A percentile compares a stretch with the other conserved stretches of the same genome.
Evolutionary conservation across 37 sponge, comb jelly and placozoan species (phyloP).

Genomic region (Beroe forskalii): DNA sequence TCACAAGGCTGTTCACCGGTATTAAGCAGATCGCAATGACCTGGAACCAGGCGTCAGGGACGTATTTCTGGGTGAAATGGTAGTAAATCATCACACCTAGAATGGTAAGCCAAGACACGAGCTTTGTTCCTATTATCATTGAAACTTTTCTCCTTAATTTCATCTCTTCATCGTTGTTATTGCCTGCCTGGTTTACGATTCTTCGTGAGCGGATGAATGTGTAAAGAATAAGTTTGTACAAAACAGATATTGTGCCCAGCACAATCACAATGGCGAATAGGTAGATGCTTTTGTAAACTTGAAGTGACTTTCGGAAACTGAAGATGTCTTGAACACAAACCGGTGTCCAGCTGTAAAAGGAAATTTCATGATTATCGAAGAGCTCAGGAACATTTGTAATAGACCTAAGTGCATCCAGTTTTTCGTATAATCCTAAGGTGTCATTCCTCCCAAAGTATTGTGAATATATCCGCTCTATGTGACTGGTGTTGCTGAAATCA

Average conservation of each 20-base stretch:
- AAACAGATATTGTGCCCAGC: background rate
- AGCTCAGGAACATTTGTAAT: background rate
- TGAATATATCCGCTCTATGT: background rate
- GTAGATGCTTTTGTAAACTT: background rate
- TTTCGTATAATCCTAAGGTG: background rate
- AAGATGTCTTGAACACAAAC: conserved; percentile 13
- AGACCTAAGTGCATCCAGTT: background rate
- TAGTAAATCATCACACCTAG: background rate
- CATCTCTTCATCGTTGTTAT: background rate
- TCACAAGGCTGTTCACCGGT: background rate
- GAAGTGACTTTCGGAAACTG: background rate
- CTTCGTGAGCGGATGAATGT: background rate
- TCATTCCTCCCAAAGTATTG: background rate
- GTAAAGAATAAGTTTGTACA: background rate
- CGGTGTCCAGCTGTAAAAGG: conserved; percentile 22
- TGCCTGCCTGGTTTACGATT: background rate
- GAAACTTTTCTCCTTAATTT: background rate
- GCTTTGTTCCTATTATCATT: background rate
- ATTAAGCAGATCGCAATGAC: conserved; percentile 3
- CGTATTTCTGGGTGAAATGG: background rate
- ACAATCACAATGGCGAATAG: background rate
- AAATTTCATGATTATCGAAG: background rate
- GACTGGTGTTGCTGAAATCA: background rate
- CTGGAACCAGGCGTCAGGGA: background rate
- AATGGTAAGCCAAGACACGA: background rate